A percentile compares a stretch with the other conserved stretches of the same genome.
Conservation (phyloP, 2,888 invertebrate genomes). For the Acrobasis consociella region DNA sequence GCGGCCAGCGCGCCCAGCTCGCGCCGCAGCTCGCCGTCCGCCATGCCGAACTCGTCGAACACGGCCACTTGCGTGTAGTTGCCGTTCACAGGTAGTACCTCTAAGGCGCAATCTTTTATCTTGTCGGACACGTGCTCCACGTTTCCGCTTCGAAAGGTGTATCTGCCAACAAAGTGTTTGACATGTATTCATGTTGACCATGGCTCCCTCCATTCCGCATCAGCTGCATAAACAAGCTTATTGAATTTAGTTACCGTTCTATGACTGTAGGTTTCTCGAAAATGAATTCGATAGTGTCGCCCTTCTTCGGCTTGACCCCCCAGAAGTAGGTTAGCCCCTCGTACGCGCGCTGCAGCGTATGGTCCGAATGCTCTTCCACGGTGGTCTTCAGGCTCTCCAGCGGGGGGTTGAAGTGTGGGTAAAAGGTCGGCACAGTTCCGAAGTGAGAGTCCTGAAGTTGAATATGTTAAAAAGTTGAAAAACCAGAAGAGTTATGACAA, state of each 20-base stretch:
- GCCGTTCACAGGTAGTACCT: constrained; percentile 86
- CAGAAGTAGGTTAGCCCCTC: constrained; percentile 95
- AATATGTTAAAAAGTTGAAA: too few relatives aligned
- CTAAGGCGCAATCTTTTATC: constrained; percentile 93
- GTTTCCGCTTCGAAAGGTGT: constrained; percentile 93
- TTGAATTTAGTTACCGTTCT: constrained; percentile 80
- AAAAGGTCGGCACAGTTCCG: constrained; percentile 90
- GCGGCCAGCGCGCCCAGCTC: constrained; percentile 86
- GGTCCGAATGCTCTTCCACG: constrained; percentile 91
- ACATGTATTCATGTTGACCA: too few relatives aligned
- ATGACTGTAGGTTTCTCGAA: constrained; percentile 88
- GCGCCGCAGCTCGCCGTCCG: constrained; percentile 87
- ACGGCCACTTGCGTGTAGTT: constrained; percentile 88
- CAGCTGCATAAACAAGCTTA: neutral
- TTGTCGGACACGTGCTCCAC: constrained; percentile 94
- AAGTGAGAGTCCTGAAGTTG: constrained; percentile 91
- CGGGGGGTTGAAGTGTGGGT: constrained; percentile 89
- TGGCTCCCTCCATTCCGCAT: too few relatives aligned
- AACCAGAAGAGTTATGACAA: too few relatives aligned
- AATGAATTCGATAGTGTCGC: constrained; percentile 90
- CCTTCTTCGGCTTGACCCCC: constrained; percentile 93
- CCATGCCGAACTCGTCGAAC: constrained; percentile 92
- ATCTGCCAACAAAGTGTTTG: constrained; percentile 76
- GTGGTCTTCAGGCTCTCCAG: constrained; percentile 86
- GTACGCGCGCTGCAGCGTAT: constrained; percentile 91